Base-by-base conservation (phyloP, 1,140 invertebrate genomes). In the Drosophila oshimai region DNA sequence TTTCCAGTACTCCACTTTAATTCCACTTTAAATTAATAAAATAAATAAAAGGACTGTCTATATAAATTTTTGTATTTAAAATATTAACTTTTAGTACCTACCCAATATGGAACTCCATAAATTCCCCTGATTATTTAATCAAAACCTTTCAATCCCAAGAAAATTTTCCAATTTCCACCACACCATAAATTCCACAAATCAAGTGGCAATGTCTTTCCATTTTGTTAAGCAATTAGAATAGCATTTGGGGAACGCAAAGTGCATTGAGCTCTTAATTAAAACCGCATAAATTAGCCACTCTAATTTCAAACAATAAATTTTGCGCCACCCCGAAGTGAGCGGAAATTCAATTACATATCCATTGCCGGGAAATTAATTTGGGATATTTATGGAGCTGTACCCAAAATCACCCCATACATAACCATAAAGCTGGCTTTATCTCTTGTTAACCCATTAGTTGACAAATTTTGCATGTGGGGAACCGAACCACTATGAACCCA, bases 341-440 rank as follows among this genome's bases (percentile, higher is more conserved):
- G 60, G 44, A 65, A 65, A 65, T 65, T 39, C 34, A 64, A 65
- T 65, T 65, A 36, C 34, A 60, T 60, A 15, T 31, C 54, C 39
- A 62, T 60, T 60, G 28, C 26, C 15, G 20, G 34, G 33, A 65
- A 65, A 65, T 65, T 64, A 64, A 65, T 65, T 65, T n/a, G 20
- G 10, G 5, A 20, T 50, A 50, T 65, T 65, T 65, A 65, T 65
- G 44, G 44, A 24, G 37, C 17, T 29, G 53, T 33, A 37, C 37
- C 28, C 10, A 51, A 62, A 62, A 60, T 62, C 58, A 60, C 26
- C 10, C n/a, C 20, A 47, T 34, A 31, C 33, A 65, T 24, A 50
- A 65, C 58, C 58, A 65, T 65, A 65, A 65, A 65, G 58, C 28
- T 13, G 62, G 62, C 62, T 50, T 65, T 65, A 65, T 65, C 62